Base-by-base conservation (phyloP, 35 echinoderm and acorn worm species). In the Amphiura filiformis region DNA sequence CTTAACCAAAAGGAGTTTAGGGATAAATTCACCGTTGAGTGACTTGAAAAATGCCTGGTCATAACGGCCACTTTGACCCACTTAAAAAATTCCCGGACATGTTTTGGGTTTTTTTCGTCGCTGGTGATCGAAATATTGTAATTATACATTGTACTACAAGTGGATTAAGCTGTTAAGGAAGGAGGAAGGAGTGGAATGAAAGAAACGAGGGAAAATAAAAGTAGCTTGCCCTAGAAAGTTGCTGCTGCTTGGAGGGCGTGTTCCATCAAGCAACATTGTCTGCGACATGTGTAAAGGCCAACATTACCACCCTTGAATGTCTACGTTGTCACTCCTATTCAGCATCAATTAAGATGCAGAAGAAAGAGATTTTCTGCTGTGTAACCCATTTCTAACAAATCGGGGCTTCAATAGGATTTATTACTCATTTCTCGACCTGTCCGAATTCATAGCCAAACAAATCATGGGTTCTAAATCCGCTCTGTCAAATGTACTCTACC, bases 261-360 rank as follows among this genome's bases (percentile, higher is more conserved):
- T 70, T 70, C 61, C 61, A 70, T 70, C 61, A 70, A 18, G 61
- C 7, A 70, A 70, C 61, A 70, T 70, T 70, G 61, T 70, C 61
- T 70, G 61, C 9, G 61, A 70, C 61, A 70, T 70, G 61, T 30
- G 61, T 70, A 13, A 70, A 70, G 61, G 61, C 61, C 26, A 70
- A 70, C 61, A 70, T 30, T 26, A 70, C 17, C 61, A 70, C 15
- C 61, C 28, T 23, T 15, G 11, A 2, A 70, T 70, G 61, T 70
- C 61, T 70, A 30, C 61, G 28, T 70, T 70, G 61, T 70, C 61
- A 70, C 11, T n/a, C 61, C 61, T n/a, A 70, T 23, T 70, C 61
- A 70, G 28, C 61, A 26, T 70, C 61, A 70, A 70, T 70, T 70
- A 70, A 70, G 61, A 70, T 70, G 61, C 7, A 13, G 26, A 70